Evolutionary conservation across 2,888 invertebrate species (phyloP), one percentile per base, ranked within the genome.

Genomic region (Neoscelio sp.): DNA sequence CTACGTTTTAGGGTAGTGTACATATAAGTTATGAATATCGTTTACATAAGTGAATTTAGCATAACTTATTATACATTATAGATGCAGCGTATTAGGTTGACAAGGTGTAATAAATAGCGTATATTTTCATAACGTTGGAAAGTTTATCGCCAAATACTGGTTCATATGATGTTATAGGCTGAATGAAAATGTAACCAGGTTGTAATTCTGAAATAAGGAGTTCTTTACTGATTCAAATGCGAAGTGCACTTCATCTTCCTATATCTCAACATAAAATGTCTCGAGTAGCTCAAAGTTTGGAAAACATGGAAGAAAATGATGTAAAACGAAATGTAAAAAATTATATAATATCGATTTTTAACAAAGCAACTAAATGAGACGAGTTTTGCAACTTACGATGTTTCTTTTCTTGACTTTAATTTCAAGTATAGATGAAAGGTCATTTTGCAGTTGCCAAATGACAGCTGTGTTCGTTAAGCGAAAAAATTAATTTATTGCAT

Each of bases 401-500:
- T 26, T 44, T 40, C n/a, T 18, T 52, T 42, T 52, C 52, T 65
- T 65, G 64, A 48, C 17, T 35, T 12, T 38, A 28, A 20, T 38
- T 3, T 23, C 3, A 23, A 23, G 6, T 4, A 23, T 4, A 23
- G 6, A 23, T 4, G 4, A 26, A 58, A 58, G 56, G 48, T 58
- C 46, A 30, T 46, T 6, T 46, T 3, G 5, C 28, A 12, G 17
- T 18, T 50, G 10, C 50, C 70, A 28, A 50, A 60, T 18, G 23
- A 23, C 23, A 23, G 23, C 3, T 23, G 23, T 23, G 20, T 50
- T 18, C 23, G 70, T 23, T 42, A 70, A 50, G 48, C 20, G 38
- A 70, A 58, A 56, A 52, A 54, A 40, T 58, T 40, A 50, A 58
- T 70, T 70, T 50, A 70, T 60, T 60, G 7, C 50, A 28, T 17